Evolutionary conservation across 2,797 vertebrate genomes (phyloP).

Genomic region (Emydoidea blandingii): DNA sequence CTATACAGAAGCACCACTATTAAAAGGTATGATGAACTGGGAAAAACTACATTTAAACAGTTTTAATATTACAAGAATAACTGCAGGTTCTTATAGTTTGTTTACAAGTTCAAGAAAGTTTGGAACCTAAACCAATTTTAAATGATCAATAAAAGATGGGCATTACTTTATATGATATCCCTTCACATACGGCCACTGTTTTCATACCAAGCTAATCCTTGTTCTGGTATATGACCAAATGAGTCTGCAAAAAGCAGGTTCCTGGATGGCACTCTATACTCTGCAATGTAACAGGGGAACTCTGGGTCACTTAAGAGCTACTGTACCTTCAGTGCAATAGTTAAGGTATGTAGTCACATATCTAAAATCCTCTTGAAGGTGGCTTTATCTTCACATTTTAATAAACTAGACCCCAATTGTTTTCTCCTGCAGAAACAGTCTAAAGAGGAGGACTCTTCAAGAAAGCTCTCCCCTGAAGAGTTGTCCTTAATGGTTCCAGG

Average conservation of each 20-base stretch:
- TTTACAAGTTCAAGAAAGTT: background rate
- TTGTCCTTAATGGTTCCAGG: background rate
- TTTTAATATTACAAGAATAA: constrained; percentile 7
- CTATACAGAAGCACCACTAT: background rate
- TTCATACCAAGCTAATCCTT: constrained; percentile 10
- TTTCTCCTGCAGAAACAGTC: background rate
- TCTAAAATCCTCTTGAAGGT: background rate
- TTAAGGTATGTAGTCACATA: background rate
- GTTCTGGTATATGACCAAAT: background rate
- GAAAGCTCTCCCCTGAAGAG: background rate
- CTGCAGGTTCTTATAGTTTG: background rate
- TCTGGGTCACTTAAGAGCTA: constrained; percentile 27
- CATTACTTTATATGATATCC: background rate
- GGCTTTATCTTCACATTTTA: background rate
- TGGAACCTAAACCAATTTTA: constrained; percentile 21
- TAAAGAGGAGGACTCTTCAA: background rate
- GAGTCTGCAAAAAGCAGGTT: constrained; percentile 41
- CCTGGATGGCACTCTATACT: background rate
- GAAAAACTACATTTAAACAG: constrained; percentile 37
- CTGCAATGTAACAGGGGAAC: constrained; percentile 40
- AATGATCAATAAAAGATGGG: background rate
- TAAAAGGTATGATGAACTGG: background rate
- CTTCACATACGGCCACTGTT: background rate
- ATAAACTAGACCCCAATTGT: background rate
- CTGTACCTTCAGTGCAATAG: background rate